Evolutionary conservation across 2,113 vertebrate species (phyloP), one percentile per base, ranked within the genome.

Genomic region (Neomonachus schauinslandi): DNA sequence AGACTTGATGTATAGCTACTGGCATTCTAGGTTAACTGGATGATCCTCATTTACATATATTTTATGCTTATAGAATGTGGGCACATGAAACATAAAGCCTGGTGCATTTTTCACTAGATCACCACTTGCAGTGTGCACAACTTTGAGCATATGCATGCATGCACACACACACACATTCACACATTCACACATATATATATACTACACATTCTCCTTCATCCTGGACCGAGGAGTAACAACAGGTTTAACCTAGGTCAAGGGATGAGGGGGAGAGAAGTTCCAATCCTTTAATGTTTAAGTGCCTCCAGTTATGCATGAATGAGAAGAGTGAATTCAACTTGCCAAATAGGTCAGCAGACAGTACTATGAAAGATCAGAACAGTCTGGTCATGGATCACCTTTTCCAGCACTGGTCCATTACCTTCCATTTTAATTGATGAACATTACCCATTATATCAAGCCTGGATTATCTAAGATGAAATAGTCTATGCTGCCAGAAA

Each of bases 251-350:
- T 49, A 65, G 22, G 57, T 79, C 24, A 77, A 84, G 92, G 24
- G 69, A 88, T 77, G 71, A 94, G 28, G 71, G 2, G 28, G 39
- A 89, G 33, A 72, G 4, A 10, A 90, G 9, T 76, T 97, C 65
- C 72, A 71, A 19, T 15, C 13, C 31, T 71, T 98, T 97, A 74
- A 94, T 92, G 53, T 94, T 80, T 92, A 90, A 95, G 36, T 97
- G 95, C 65, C 33, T 63, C 18, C 39, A 85, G 97, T 87, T 95
- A 81, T n/a, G 74, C 94, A 95, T 94, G 92, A 98, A 83, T 76
- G 61, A 92, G 51, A 88, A 94, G 65, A 96, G 55, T 92, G 57
- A 95, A 81, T 59, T 83, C 63, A 53, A 51, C 28, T 94, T 96
- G 94, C 69, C 92, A 96, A 96, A 19, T 65, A 88, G 61, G 42